phyloP scores from a whole-genome alignment of 2,888 invertebrate species.

The Tenthredo distinguenda region DNA sequence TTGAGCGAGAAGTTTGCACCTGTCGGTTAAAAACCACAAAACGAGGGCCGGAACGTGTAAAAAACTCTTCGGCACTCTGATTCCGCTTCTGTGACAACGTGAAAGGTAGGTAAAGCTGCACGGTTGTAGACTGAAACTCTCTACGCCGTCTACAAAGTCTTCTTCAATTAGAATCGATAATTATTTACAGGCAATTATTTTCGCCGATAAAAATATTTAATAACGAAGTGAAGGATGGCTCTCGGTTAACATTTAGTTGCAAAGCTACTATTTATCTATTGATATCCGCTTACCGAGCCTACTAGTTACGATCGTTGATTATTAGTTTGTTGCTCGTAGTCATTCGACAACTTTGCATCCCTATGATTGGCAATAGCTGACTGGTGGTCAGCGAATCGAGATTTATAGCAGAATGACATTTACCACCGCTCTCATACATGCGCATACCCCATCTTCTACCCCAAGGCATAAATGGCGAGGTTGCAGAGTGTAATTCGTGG shows the following conservation, averaged over 20 bases:
- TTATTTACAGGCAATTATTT: neutral
- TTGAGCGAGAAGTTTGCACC: constrained; percentile 68
- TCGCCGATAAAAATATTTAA: neutral
- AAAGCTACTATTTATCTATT: neutral
- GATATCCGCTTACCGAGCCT: constrained; percentile 23
- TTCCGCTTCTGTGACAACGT: neutral
- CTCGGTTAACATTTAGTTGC: constrained; percentile 9
- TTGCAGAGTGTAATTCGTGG: constrained; percentile 11
- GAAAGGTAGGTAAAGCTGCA: neutral
- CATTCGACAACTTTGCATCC: constrained; percentile 24
- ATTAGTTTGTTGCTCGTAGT: neutral
- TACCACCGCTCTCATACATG: neutral
- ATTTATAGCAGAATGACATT: constrained; percentile 5
- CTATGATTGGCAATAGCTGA: constrained; percentile 23
- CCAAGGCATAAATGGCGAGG: neutral
- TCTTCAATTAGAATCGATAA: neutral
- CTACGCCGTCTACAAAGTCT: neutral
- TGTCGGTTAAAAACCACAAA: constrained; percentile 67
- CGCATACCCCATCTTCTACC: neutral
- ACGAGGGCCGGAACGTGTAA: neutral
- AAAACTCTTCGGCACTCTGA: neutral
- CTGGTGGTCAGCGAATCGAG: neutral
- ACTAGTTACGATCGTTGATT: constrained; percentile 26
- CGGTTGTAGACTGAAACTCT: neutral
- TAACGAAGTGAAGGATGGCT: neutral